phyloP scores from a whole-genome alignment of 2,888 invertebrate genomes.

The Pogonocherus hispidulus region DNA sequence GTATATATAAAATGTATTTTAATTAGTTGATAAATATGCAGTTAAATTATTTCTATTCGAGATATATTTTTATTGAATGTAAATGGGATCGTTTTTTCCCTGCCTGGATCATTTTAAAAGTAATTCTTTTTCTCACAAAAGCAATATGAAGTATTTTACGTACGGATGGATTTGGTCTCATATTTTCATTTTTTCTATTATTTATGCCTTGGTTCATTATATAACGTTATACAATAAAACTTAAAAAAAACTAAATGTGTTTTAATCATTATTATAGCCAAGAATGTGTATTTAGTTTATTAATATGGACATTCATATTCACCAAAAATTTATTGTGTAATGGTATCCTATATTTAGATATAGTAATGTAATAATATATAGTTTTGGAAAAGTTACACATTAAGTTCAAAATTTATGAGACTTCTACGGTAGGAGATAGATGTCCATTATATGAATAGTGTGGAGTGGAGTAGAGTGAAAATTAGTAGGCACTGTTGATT shows the following conservation, averaged over 20 bases:
- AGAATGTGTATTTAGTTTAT: background rate
- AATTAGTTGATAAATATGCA: slow-evolving; percentile 45
- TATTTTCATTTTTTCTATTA: slow-evolving; percentile 30
- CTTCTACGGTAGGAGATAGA: too few relatives aligned
- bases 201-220: slow-evolving; percentile 52
- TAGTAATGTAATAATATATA: too few relatives aligned
- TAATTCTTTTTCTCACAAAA: slow-evolving; percentile 37
- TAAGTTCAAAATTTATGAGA: too few relatives aligned
- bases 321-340: too few relatives aligned
- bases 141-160: slow-evolving; percentile 41
- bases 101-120: slow-evolving; percentile 34
- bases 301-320: too few relatives aligned
- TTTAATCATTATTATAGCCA: background rate
- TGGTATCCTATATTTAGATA: too few relatives aligned
- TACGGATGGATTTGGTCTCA: slow-evolving; percentile 26
- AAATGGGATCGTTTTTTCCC: slow-evolving; percentile 46
- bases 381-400: too few relatives aligned
- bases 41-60: slow-evolving; percentile 52
- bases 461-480: too few relatives aligned
- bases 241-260: slow-evolving; percentile 14
- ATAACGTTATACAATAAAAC: slow-evolving; percentile 52
- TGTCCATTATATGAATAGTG: too few relatives aligned
- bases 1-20: slow-evolving; percentile 52
- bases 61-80: slow-evolving; percentile 46
- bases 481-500: too few relatives aligned